phyloP scores from a whole-genome alignment of 1,140 invertebrate species.

The Stegodyphus dumicola region DNA sequence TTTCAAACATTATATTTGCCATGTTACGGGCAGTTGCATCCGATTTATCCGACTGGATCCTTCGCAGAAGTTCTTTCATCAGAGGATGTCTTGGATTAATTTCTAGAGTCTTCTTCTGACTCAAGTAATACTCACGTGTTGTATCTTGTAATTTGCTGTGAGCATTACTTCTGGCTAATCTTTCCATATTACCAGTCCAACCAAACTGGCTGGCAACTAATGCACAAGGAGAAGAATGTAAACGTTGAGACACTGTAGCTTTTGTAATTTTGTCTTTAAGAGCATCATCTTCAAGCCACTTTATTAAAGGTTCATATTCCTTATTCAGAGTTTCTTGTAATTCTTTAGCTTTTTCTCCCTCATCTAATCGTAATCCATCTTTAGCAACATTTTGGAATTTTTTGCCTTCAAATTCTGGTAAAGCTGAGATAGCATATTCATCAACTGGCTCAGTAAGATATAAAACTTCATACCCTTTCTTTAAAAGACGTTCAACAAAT shows the following conservation, averaged over 20 bases:
- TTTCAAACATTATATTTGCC: slow-evolving; percentile 90
- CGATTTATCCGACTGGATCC: slow-evolving; percentile 78
- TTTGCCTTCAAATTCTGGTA: slow-evolving; percentile 99
- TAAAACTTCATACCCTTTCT: slow-evolving; percentile 96
- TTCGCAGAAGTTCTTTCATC: slow-evolving; percentile 87
- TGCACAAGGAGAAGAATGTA: slow-evolving; percentile 94
- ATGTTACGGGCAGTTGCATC: slow-evolving; percentile 88
- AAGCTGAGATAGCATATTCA: slow-evolving; percentile 95
- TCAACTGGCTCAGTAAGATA: slow-evolving; percentile 97
- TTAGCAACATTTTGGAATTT: slow-evolving; percentile 99
- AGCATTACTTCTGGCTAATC: slow-evolving; percentile 94
- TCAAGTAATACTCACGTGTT: slow-evolving; percentile 88
- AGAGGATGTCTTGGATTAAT: slow-evolving; percentile 98
- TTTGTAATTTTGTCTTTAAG: slow-evolving; percentile 88
- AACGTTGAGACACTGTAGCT: slow-evolving; percentile 87
- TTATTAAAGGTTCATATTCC: slow-evolving; percentile 89
- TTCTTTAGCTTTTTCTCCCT: slow-evolving; percentile 84
- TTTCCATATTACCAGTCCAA: slow-evolving; percentile 99
- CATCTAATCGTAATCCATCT: slow-evolving; percentile 88
- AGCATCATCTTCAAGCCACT: slow-evolving; percentile 88
- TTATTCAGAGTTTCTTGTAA: slow-evolving; percentile 82
- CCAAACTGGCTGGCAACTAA: slow-evolving; percentile 96
- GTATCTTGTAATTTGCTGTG: slow-evolving; percentile 96
- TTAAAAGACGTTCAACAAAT: slow-evolving; percentile 93
- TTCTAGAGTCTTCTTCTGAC: slow-evolving; percentile 97